A percentile compares a stretch with the other conserved stretches of the same genome.
Conservation (phyloP, 2,797 vertebrate genomes). For the Oophaga sylvatica region DNA sequence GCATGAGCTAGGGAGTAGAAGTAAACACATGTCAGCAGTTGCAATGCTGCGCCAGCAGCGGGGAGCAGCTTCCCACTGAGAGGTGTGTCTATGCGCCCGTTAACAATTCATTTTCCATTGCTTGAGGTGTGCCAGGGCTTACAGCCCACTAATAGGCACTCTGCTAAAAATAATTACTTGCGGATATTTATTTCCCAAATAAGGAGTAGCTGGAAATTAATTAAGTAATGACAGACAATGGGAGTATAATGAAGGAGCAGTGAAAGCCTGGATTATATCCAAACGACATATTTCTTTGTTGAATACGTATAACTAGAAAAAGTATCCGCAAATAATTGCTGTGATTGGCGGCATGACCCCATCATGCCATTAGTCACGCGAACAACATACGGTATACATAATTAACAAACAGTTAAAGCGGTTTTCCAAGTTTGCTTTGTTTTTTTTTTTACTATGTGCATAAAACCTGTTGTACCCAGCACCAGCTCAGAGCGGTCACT, state of each 20-base stretch:
- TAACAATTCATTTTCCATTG: neutral
- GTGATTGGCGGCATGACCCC: neutral
- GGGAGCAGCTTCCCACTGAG: neutral
- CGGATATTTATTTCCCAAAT: constrained; percentile 27
- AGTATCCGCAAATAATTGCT: neutral
- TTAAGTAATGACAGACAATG: constrained; percentile 27
- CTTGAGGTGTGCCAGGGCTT: constrained; percentile 21
- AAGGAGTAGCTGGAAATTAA: constrained; percentile 25
- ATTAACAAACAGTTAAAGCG: no score
- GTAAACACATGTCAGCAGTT: neutral
- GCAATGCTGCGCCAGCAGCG: neutral
- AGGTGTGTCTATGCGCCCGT: neutral
- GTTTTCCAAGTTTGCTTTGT: no score
- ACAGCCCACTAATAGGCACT: constrained; percentile 6
- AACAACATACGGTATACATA: neutral
- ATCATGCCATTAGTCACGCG: neutral
- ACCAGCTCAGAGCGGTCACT: no score
- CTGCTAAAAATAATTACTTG: constrained; percentile 19
- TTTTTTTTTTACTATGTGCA: no score
- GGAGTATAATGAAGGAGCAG: constrained; percentile 12
- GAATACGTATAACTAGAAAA: neutral
- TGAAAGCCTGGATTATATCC: neutral
- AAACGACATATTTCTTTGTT: constrained; percentile 23
- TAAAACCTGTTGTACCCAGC: no score
- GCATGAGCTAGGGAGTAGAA: neutral